Conservation (phyloP, 2,113 vertebrate genomes). For the Mandrillus leucophaeus region DNA sequence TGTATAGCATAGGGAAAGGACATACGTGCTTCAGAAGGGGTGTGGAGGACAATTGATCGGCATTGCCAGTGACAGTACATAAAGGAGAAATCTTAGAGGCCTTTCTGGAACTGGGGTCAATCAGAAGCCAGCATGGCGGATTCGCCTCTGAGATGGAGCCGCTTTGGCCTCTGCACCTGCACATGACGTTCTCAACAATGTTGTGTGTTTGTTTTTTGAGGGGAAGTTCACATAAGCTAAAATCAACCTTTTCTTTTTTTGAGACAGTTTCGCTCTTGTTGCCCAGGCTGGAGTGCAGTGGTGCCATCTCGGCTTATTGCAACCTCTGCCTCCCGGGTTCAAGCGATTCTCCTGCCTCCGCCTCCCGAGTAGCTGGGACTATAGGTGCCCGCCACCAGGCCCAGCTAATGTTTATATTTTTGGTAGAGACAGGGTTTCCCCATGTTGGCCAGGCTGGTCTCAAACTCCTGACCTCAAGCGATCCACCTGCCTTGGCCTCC, state of each 20-base stretch:
- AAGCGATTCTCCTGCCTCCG: not conserved
- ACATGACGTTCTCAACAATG: not conserved
- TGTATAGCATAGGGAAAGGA: no score
- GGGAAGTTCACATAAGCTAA: not conserved
- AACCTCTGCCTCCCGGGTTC: not conserved
- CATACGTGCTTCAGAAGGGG: no score
- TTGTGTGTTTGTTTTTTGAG: not conserved
- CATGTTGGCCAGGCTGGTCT: not conserved
- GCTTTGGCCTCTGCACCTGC: no score
- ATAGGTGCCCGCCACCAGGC: rapidly evolving
- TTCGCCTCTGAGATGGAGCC: no score
- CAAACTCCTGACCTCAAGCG: not conserved
- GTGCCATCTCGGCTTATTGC: not conserved
- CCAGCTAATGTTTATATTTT: not conserved
- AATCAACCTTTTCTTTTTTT: not conserved
- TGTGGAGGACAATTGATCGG: no score
- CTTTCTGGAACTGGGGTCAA: no score
- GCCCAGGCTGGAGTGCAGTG: not conserved
- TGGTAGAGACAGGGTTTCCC: not conserved
- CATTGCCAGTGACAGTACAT: no score
- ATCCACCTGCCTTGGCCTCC: not conserved
- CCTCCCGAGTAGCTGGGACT: not conserved
- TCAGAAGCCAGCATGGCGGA: no score
- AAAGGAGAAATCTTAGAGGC: no score
- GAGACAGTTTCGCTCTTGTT: not conserved